Evolutionary conservation across 1,140 invertebrate species (phyloP).

Genomic region (Ostrea edulis): DNA sequence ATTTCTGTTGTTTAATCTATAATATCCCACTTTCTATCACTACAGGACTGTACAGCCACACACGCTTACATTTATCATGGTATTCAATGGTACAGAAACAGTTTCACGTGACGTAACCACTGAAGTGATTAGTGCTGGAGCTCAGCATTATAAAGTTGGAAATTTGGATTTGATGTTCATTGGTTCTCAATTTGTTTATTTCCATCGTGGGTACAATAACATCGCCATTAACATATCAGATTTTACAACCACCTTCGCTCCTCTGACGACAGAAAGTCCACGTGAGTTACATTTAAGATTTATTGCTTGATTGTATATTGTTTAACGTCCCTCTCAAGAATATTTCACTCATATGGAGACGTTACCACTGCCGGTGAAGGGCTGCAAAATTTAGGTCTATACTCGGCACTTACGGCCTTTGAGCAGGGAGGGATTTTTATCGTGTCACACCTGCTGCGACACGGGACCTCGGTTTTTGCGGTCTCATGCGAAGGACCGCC

Average conservation of each 20-base stretch:
- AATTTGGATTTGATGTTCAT: slow-evolving; percentile 40
- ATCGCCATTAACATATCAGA: slow-evolving; percentile 27
- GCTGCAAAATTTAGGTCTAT: too few relatives aligned
- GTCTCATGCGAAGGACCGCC: too few relatives aligned
- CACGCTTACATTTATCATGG: slow-evolving; percentile 11
- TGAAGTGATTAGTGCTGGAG: background rate
- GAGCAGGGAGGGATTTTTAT: too few relatives aligned
- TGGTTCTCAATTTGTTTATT: slow-evolving; percentile 13
- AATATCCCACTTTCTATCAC: background rate
- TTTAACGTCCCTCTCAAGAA: too few relatives aligned
- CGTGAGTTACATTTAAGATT: background rate
- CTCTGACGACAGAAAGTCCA: slow-evolving; percentile 52
- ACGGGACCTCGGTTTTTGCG: too few relatives aligned
- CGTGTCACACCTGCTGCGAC: too few relatives aligned
- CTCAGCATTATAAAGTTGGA: background rate
- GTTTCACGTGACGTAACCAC: slow-evolving; percentile 28
- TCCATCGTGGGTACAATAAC: slow-evolving; percentile 26
- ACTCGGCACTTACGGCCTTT: too few relatives aligned
- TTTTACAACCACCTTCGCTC: slow-evolving; percentile 22
- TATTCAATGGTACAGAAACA: slow-evolving; percentile 36
- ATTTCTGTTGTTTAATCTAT: too few relatives aligned
- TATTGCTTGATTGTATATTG: too few relatives aligned
- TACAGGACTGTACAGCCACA: background rate
- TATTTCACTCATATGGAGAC: too few relatives aligned
- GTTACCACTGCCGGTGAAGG: too few relatives aligned